phyloP scores from a whole-genome alignment of 2,888 invertebrate species.

The Tridacna crocea region DNA sequence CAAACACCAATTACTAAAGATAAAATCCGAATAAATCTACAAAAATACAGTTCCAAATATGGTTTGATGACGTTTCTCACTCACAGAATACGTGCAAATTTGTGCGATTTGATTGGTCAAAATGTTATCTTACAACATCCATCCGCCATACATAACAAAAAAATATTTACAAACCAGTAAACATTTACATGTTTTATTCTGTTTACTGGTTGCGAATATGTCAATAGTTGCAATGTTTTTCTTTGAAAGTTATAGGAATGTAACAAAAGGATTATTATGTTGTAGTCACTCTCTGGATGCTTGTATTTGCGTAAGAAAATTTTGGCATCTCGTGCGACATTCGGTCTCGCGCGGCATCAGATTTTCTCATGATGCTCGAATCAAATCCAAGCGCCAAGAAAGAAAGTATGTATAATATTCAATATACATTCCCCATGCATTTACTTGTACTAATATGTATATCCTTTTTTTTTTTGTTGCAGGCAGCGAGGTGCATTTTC shows the following conservation, averaged over 20 bases:
- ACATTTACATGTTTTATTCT: too few species aligned
- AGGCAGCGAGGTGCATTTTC: conserved; percentile 14
- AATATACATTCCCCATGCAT: neutral
- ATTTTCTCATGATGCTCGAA: neutral
- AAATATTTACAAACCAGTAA: too few species aligned
- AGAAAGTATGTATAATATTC: neutral
- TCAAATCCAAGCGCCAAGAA: neutral
- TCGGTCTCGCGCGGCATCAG: neutral
- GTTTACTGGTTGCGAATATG: too few species aligned
- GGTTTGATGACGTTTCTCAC: too few species aligned
- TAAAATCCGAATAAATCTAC: too few species aligned
- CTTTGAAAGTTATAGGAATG: neutral
- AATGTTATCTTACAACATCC: too few species aligned
- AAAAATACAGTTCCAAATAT: too few species aligned
- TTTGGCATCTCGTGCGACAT: neutral
- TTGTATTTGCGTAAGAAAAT: neutral
- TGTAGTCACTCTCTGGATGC: neutral
- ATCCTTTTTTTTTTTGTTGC: neutral
- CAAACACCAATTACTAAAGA: too few species aligned
- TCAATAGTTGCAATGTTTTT: too few species aligned
- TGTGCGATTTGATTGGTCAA: too few species aligned
- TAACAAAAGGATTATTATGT: neutral
- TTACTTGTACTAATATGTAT: neutral
- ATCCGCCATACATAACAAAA: too few species aligned
- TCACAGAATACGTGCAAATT: too few species aligned